Conservation (phyloP, 2,113 vertebrate species). For the Poeciliopsis retropinna region DNA sequence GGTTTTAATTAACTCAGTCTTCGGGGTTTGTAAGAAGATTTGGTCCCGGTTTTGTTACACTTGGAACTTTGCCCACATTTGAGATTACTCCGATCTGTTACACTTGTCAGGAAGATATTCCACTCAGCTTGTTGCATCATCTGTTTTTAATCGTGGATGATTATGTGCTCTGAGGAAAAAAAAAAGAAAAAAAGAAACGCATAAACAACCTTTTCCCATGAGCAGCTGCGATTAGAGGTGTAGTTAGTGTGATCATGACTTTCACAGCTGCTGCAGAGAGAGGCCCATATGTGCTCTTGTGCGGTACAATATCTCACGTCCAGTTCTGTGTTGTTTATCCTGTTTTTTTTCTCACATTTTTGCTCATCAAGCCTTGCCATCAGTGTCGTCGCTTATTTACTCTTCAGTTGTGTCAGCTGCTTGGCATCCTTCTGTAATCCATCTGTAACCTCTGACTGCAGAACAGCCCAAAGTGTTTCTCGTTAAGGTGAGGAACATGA, state of each 20-base stretch:
- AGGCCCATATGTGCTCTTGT: slow-evolving; percentile 52
- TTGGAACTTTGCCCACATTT: background rate
- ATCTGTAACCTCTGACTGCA: slow-evolving; percentile 17
- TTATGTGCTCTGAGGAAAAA: background rate
- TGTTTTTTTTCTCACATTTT: background rate
- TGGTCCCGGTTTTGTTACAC: slow-evolving; percentile 1
- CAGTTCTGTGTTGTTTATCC: background rate
- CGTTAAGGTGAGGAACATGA: background rate
- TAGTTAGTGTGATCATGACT: slow-evolving; percentile 53
- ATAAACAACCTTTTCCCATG: slow-evolving; percentile 24
- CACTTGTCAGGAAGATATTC: slow-evolving; percentile 1
- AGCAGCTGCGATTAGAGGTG: slow-evolving; percentile 44
- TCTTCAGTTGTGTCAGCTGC: slow-evolving; percentile 28
- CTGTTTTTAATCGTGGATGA: slow-evolving; percentile 25
- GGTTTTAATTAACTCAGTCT: background rate
- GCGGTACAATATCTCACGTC: slow-evolving; percentile 27
- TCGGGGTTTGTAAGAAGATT: slow-evolving; percentile 4
- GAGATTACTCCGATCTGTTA: slow-evolving; percentile 2
- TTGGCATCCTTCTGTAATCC: slow-evolving; percentile 16
- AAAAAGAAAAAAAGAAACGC: background rate
- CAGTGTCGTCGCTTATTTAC: slow-evolving; percentile 21
- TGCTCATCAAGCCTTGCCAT: background rate
- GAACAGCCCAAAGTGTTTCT: background rate
- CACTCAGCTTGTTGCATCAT: slow-evolving; percentile 27
- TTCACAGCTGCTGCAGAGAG: slow-evolving; percentile 62